A percentile compares a stretch with the other conserved stretches of the same genome.
Evolutionary conservation across 2,113 vertebrate genomes (phyloP).

Genomic region (Porphyrio hochstetteri): DNA sequence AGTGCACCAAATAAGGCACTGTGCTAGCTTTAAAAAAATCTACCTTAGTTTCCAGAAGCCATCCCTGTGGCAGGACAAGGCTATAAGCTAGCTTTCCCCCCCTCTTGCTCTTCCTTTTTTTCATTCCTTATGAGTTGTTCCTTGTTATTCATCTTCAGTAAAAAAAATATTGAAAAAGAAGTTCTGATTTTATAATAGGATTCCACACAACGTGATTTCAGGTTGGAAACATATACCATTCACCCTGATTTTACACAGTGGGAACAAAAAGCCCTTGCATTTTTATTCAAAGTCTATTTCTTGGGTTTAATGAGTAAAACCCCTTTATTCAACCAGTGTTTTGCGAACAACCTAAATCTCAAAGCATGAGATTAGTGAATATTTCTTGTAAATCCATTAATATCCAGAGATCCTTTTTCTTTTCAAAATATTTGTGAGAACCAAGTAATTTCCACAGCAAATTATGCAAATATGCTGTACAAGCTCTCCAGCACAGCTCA

Average conservation of each 20-base stretch:
- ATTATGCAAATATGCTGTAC: conserved; percentile 50
- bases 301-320: not conserved
- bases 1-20: rapidly evolving
- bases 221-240: not conserved
- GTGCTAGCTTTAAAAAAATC: not conserved
- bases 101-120: not conserved
- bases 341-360: not conserved
- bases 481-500: conserved; percentile 50
- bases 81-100: not conserved
- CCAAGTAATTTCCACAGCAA: conserved; percentile 33
- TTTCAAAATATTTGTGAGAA: conserved; percentile 51
- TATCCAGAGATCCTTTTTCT: not conserved
- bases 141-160: not conserved
- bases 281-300: not conserved
- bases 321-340: not conserved
- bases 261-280: not conserved
- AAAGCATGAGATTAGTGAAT: conserved; percentile 19
- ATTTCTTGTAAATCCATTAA: conserved; percentile 50
- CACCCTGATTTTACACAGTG: not conserved
- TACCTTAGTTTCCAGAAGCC: not conserved
- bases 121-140: not conserved
- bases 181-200: not conserved
- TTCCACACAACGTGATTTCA: not conserved
- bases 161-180: not conserved
- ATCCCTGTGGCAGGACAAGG: not conserved